Evolutionary conservation across 2,113 vertebrate species (phyloP).

Genomic region (Melanerpes aurifrons): DNA sequence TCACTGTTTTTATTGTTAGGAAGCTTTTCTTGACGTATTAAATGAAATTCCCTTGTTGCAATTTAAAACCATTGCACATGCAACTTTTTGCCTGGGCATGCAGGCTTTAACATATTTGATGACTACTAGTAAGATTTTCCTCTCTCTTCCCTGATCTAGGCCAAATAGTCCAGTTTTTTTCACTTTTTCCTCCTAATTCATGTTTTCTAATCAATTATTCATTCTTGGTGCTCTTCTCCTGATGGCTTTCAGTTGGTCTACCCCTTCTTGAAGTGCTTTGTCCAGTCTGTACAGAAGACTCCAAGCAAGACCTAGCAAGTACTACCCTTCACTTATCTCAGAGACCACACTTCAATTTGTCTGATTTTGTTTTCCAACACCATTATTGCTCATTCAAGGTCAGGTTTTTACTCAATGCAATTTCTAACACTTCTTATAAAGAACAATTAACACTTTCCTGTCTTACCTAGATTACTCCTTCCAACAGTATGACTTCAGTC

Average conservation of each 20-base stretch:
- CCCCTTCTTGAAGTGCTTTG: neutral
- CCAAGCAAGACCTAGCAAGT: neutral
- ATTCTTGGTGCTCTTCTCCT: neutral
- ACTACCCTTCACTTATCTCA: neutral
- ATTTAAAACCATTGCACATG: neutral
- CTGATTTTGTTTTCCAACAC: neutral
- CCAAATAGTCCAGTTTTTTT: neutral
- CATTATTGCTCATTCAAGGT: neutral
- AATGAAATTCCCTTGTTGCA: neutral
- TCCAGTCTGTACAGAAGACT: neutral
- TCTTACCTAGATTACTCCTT: neutral
- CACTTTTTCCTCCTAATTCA: neutral
- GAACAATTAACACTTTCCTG: neutral
- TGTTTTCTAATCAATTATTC: neutral
- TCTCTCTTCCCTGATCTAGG: neutral
- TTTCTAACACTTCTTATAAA: neutral
- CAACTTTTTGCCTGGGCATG: neutral
- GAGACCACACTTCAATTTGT: neutral
- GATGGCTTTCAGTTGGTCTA: neutral
- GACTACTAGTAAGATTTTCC: neutral
- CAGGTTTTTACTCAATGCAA: neutral
- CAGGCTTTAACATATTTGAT: neutral
- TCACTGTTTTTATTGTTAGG: neutral
- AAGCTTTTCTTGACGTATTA: neutral
- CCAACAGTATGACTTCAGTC: neutral